Evolutionary conservation across 2,797 vertebrate species (phyloP).

Genomic region (Sitta carolinensis): DNA sequence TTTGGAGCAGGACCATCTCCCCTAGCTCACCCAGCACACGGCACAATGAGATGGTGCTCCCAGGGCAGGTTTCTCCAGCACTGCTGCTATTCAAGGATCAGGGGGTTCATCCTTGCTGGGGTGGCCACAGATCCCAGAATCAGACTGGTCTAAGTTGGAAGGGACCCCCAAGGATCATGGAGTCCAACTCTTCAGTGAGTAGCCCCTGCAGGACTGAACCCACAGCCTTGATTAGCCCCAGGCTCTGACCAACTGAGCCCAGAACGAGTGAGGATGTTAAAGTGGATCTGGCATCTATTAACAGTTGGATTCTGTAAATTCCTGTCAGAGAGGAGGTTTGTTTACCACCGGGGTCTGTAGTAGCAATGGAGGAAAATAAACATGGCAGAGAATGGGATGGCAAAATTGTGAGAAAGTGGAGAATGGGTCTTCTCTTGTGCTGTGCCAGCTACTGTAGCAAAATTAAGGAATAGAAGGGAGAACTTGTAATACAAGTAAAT

Average conservation of each 20-base stretch:
- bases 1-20: not conserved
- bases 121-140: not conserved
- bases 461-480: not conserved
- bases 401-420: not conserved
- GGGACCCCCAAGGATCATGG: accelerated
- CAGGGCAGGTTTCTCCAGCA: not conserved
- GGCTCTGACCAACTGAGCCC: not conserved
- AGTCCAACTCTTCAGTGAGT: not conserved
- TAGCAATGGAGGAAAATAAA: not conserved
- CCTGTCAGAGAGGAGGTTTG: not conserved
- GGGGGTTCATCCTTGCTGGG: not conserved
- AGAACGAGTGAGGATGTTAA: not conserved
- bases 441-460: not conserved
- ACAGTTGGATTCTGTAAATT: not conserved
- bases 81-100: not conserved
- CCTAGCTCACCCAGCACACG: not conserved
- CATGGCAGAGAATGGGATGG: not conserved
- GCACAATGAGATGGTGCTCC: not conserved
- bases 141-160: not conserved
- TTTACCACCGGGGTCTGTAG: not conserved
- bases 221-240: too few relatives aligned
- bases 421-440: not conserved
- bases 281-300: not conserved
- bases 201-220: not conserved
- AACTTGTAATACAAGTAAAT: not conserved